Base-by-base conservation (phyloP, 1,140 invertebrate species). In the Trachelipus rathkii region DNA sequence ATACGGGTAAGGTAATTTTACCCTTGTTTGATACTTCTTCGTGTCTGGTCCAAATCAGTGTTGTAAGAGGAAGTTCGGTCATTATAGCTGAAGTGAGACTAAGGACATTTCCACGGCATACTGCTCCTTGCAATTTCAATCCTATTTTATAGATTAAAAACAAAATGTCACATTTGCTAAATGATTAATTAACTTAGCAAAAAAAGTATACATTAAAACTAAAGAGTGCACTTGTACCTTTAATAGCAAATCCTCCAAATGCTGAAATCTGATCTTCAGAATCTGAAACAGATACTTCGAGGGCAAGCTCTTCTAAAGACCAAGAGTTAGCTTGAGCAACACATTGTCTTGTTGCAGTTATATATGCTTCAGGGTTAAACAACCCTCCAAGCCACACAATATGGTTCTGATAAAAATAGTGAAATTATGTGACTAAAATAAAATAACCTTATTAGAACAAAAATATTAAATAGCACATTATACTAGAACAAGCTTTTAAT, bases 341-440 rank as follows among this genome's bases (percentile, higher is more conserved):
- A 84, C 95, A 98, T 83, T 98, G 96, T 33, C 97, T 89, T 2
- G 97, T 99, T 13, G 98, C 98, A 0, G 98, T 99, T 71, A 99
- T 96, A 84, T 98, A 99, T 10, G 97, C 97, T 85, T 99, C 97
- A 0, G 97, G 96, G 85, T 98, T 98, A 79, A 99, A 91, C 60
- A 99, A 86, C 4, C 96, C 96, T 77, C 97, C 97, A n/a, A 99
- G 87, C 97, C 96, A 99, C 50, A 99, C 94, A 6, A 73, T 81
- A 19, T 82, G 45, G 72, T 80, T 82, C 79, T 79, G 73, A 50
- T 73, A 75, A 33, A 33, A 33, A 33, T 3, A 33, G 6, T 33
- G 6, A 33, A 33, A 33, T 33, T 33, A 33, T 33, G 2, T 1
- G 33, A 33, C 33, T 33, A 33, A 33, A 33, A 33, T 1, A 33